Evolutionary conservation across 2,113 vertebrate genomes (phyloP).

Genomic region (Bettongia penicillata): DNA sequence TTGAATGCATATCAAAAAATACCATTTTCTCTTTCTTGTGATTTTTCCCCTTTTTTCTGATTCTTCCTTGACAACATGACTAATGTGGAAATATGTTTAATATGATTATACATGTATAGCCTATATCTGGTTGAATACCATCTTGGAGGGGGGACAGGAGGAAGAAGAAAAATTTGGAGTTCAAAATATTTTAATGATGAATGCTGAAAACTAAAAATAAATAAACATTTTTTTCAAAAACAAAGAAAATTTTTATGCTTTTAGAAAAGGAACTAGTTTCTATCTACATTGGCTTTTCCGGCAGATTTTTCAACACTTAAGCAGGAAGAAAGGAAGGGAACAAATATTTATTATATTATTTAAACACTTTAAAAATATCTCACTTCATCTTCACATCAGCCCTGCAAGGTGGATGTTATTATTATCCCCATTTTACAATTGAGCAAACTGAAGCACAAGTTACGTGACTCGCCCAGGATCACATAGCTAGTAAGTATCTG

Average conservation of each 20-base stretch:
- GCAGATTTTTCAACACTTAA: background rate
- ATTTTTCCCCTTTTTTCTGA: too few species aligned
- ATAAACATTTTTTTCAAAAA: too few species aligned
- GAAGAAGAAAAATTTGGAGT: too few species aligned
- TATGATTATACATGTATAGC: too few species aligned
- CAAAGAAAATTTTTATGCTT: background rate
- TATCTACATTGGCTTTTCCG: background rate
- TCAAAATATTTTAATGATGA: too few species aligned
- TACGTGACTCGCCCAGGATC: background rate
- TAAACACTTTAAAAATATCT: background rate
- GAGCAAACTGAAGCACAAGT: background rate
- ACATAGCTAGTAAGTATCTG: background rate
- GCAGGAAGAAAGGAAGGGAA: background rate
- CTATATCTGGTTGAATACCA: too few species aligned
- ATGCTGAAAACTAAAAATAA: too few species aligned
- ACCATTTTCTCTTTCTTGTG: too few species aligned
- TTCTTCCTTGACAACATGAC: too few species aligned
- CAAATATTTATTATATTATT: background rate
- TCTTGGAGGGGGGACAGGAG: too few species aligned
- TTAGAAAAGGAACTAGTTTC: background rate
- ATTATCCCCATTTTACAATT: background rate
- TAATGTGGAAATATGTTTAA: too few species aligned
- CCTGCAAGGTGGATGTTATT: background rate
- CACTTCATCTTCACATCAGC: background rate
- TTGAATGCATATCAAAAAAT: too few species aligned